These are phyloP conservation scores for Tautogolabrus adspersus DNA, from an alignment of 2,113 vertebrate species.

Conservation along the genomic window DNA sequence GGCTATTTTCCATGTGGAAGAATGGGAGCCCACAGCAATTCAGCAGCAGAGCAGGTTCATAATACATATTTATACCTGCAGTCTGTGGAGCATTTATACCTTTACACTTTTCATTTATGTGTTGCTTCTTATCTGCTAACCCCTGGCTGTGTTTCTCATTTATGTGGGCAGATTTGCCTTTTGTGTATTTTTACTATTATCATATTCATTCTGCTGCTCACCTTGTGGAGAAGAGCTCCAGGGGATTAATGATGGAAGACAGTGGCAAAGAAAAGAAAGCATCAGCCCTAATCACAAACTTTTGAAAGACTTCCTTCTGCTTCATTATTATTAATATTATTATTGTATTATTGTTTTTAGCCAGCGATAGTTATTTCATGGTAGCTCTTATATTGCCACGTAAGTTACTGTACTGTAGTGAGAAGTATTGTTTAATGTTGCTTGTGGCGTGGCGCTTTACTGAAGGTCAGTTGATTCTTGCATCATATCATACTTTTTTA, in stretches of 20 bases:
- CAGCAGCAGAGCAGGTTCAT: conserved; percentile 60
- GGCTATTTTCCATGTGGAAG: conserved; percentile 78
- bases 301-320: conserved; percentile 38
- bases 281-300: conserved; percentile 39
- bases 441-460: too few species aligned
- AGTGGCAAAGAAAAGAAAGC: conserved; percentile 45
- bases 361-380: neutral
- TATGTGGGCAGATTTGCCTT: conserved; percentile 69
- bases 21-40: conserved; percentile 62
- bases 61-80: conserved; percentile 80
- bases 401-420: too few species aligned
- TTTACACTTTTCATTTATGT: conserved; percentile 78
- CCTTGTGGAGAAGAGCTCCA: conserved; percentile 63
- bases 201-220: conserved; percentile 63
- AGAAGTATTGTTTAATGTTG: neutral
- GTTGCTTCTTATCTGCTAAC: conserved; percentile 76
- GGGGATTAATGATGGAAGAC: conserved; percentile 63
- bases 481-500: neutral
- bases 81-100: conserved; percentile 72
- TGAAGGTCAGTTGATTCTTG: neutral
- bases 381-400: neutral
- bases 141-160: conserved; percentile 76
- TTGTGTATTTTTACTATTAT: conserved; percentile 68
- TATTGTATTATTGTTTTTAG: conserved; percentile 8
- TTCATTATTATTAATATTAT: neutral